Base-by-base conservation (phyloP, 2,888 invertebrate species). In the Augochlorella aurata region DNA sequence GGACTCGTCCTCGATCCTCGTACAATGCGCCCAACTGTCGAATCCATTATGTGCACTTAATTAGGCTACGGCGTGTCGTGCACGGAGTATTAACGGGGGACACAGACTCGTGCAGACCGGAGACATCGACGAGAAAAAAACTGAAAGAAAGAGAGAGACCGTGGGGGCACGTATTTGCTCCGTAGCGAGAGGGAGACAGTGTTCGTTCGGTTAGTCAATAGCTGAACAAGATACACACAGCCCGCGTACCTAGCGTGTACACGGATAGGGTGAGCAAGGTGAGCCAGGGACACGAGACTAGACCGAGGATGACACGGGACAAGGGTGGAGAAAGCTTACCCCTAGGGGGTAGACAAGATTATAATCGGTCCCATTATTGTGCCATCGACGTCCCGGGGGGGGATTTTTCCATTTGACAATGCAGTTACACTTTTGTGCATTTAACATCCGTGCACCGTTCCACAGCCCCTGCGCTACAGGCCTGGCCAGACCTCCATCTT, bases 301-400 rank as follows among this genome's bases (percentile, higher is more conserved):
- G 78, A 75, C 63, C 66, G 63, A 79, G 81, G 84, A 81, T 76
- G 84, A 83, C 80, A 85, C 77, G 76, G 69, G 61, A 63, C 70
- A 67, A 65, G 66, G 54, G 72, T 58, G 54, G 74, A 79, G 66
- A 69, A 50, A 79, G 72, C 24, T 52, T 38, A 72, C 79, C 90
- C 91, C 92, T 90, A 84, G 93, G 93, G 92, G 93, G 93, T 92
- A 93, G 93, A 93, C 93, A 91, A 93, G 93, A 93, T 93, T 93
- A 93, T 93, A 93, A 93, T 93, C 93, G 93, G 92, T 90, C 90
- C 93, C 92, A 93, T 93, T 93, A 93, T 93, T 93, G 93, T 93
- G 91, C 92, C 93, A 93, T 93, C 93, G 93, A 92, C 92, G 90
- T 93, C 93, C 92, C 93, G 91, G 86, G 90, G 92, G 92, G 93